Evolutionary conservation across 2,113 vertebrate genomes (phyloP).

Genomic region (Eulemur macaco): DNA sequence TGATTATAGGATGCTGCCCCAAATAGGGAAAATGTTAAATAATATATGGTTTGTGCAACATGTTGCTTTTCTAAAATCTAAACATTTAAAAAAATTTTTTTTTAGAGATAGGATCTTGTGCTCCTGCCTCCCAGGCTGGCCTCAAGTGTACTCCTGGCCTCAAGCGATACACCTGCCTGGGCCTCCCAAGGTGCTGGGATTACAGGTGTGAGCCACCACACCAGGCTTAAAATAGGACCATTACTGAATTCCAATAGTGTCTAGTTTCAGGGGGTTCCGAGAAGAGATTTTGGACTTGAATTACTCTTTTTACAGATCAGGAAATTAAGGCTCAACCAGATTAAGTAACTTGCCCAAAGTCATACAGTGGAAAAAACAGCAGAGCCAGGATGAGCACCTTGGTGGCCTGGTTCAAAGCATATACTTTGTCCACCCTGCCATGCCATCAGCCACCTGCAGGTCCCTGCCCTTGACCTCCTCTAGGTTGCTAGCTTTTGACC

Average conservation of each 20-base stretch:
- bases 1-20: neutral
- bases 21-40: neutral
- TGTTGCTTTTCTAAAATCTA: neutral
- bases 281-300: neutral
- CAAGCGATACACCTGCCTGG: no score
- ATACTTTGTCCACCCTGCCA: accelerated
- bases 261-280: neutral
- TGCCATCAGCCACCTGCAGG: neutral
- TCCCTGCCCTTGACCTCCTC: neutral
- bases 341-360: neutral
- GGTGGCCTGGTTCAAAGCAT: neutral
- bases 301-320: neutral
- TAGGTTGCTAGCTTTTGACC: neutral
- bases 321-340: neutral
- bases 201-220: no score
- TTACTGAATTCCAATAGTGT: neutral
- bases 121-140: no score
- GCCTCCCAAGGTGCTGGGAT: no score
- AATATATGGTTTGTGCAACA: neutral
- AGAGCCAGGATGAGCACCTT: neutral
- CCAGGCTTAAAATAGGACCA: no score
- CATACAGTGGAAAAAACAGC: neutral
- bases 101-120: no score
- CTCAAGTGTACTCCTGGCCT: no score
- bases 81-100: neutral